Percentiles rank a stretch among this genome's conserved stretches.
Conservation (phyloP, 2,888 invertebrate species). For the Mythimna ferrago region DNA sequence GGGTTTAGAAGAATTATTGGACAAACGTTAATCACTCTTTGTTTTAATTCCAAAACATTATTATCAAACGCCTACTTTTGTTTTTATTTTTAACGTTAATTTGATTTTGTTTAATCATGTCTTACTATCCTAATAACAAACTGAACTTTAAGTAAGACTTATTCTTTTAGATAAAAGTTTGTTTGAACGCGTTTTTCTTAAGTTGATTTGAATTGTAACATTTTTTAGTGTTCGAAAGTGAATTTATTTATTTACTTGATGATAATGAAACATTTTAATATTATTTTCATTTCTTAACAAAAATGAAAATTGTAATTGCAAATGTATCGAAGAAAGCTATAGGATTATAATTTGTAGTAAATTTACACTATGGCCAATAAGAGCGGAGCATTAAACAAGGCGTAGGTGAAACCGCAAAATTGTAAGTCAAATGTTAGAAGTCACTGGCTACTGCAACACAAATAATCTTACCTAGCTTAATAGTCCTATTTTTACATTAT, state of each 20-base stretch:
- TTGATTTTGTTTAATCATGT: not conserved
- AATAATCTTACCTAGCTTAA: not conserved
- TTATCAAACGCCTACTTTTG: not conserved
- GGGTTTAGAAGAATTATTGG: constrained; percentile 3
- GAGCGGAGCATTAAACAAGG: too few relatives aligned
- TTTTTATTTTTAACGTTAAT: not conserved
- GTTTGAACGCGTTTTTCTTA: too few relatives aligned
- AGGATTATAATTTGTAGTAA: too few relatives aligned
- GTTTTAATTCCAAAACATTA: not conserved
- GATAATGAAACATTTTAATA: too few relatives aligned
- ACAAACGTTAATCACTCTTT: not conserved
- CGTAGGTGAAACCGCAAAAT: not conserved
- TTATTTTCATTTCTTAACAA: too few relatives aligned
- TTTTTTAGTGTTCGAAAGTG: too few relatives aligned
- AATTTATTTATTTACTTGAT: too few relatives aligned
- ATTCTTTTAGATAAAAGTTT: not conserved
- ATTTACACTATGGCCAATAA: too few relatives aligned
- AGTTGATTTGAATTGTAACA: too few relatives aligned
- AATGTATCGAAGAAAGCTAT: too few relatives aligned
- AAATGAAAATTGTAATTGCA: too few relatives aligned
- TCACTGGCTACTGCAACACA: not conserved
- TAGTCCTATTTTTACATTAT: not conserved
- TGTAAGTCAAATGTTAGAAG: not conserved
- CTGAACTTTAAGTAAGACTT: not conserved
- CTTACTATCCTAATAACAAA: not conserved